Evolutionary conservation across 2,797 vertebrate genomes (phyloP).

Genomic region (Channallabes apus): DNA sequence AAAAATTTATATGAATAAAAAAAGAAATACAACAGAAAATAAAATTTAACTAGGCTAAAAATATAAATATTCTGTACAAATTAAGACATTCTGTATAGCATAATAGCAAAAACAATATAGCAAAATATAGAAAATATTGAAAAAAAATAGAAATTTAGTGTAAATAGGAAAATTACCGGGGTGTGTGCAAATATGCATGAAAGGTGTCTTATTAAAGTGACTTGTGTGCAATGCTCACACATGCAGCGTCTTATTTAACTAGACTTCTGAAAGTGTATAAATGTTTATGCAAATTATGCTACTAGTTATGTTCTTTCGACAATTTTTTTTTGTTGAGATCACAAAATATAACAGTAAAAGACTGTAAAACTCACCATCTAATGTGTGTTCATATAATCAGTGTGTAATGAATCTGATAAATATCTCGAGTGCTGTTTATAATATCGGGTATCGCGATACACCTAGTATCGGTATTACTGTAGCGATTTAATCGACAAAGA

Average conservation of each 20-base stretch:
- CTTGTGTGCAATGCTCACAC: neutral
- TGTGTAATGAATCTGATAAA: neutral
- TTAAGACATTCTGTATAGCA: too few relatives aligned
- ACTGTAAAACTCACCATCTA: neutral
- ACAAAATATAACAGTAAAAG: neutral
- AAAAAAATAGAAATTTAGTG: too few relatives aligned
- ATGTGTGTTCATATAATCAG: neutral
- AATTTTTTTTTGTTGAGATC: neutral
- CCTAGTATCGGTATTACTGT: neutral
- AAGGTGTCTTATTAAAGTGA: too few relatives aligned
- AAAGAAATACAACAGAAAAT: too few relatives aligned
- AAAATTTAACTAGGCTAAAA: too few relatives aligned
- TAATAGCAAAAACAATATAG: too few relatives aligned
- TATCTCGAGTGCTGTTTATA: neutral
- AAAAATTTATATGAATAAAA: too few relatives aligned
- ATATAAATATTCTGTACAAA: too few relatives aligned
- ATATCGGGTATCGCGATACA: neutral
- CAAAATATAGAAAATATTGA: too few relatives aligned
- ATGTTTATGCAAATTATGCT: too few relatives aligned
- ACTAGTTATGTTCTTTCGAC: neutral
- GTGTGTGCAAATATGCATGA: too few relatives aligned
- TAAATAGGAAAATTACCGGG: too few relatives aligned
- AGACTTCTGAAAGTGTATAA: neutral
- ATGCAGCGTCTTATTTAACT: neutral
- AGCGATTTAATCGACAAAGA: neutral